These are phyloP conservation scores for Lophotis ruficrista DNA, from an alignment of 2,113 vertebrate genomes.

Conservation along the genomic window DNA sequence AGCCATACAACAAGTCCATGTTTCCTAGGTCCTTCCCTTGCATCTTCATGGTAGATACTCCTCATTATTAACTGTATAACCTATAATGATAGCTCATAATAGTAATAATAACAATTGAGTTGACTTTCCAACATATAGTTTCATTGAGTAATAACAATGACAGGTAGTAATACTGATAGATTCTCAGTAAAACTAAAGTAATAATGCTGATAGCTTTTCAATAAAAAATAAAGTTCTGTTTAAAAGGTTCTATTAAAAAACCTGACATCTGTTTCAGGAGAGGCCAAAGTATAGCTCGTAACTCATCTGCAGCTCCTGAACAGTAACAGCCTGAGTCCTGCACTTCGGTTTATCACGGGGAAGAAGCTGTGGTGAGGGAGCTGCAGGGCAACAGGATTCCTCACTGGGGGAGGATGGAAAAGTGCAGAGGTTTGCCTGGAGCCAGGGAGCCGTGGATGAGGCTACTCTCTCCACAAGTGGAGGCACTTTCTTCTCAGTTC, in stretches of 20 bases:
- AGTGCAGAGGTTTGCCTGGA: not conserved
- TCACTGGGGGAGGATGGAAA: not conserved
- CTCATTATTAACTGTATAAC: not conserved
- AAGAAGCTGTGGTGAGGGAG: not conserved
- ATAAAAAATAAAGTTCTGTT: not conserved
- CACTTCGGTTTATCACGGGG: not conserved
- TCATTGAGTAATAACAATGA: not conserved
- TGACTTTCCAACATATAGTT: not conserved
- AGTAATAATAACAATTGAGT: not conserved
- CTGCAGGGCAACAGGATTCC: not conserved
- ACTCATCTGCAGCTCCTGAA: not conserved
- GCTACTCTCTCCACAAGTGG: not conserved
- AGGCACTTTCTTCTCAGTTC: not conserved
- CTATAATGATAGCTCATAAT: not conserved
- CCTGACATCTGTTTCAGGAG: not conserved
- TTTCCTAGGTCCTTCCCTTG: not conserved
- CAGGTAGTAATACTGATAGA: not conserved
- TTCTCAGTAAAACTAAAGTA: not conserved
- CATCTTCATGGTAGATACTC: not conserved
- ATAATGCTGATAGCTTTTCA: not conserved
- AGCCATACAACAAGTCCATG: not conserved
- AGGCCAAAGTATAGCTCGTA: not conserved
- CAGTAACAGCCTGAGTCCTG: not conserved
- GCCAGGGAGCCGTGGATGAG: rapidly evolving
- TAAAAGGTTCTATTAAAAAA: not conserved